Conservation (phyloP, 2,113 vertebrate genomes). For the Cygnus buccinator region DNA sequence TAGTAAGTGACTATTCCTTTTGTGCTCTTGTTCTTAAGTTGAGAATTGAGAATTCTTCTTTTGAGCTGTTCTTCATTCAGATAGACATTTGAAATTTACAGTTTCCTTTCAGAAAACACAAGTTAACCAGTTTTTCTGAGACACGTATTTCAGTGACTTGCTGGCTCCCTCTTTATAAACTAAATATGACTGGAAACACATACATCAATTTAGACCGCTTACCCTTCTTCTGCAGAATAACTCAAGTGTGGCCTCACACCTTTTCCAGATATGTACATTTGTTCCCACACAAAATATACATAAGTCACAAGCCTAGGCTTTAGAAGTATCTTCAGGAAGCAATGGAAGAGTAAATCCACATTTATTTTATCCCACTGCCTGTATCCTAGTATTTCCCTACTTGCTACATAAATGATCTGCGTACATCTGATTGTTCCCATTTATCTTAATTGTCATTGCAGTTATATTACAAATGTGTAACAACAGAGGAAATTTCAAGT, state of each 20-base stretch:
- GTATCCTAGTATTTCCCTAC: background rate
- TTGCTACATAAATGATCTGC: background rate
- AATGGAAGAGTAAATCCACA: fast-evolving
- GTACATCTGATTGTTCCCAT: background rate
- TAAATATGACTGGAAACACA: background rate
- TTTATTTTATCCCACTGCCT: background rate
- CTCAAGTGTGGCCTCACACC: background rate
- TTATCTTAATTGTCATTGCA: background rate
- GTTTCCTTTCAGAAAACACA: background rate
- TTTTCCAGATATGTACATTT: background rate
- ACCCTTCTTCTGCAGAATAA: background rate
- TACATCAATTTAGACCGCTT: background rate
- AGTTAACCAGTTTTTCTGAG: background rate
- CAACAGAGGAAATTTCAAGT: background rate
- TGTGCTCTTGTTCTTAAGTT: background rate
- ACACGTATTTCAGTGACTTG: background rate
- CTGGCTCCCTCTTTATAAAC: background rate
- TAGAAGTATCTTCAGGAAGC: background rate
- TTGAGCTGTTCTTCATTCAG: background rate
- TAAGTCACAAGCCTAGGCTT: background rate
- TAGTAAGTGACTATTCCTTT: background rate
- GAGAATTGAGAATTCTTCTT: background rate
- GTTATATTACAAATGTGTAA: background rate
- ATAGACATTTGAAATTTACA: background rate
- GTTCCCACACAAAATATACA: too few relatives aligned